Conservation (phyloP, 2,113 vertebrate species). For the Hucho hucho region DNA sequence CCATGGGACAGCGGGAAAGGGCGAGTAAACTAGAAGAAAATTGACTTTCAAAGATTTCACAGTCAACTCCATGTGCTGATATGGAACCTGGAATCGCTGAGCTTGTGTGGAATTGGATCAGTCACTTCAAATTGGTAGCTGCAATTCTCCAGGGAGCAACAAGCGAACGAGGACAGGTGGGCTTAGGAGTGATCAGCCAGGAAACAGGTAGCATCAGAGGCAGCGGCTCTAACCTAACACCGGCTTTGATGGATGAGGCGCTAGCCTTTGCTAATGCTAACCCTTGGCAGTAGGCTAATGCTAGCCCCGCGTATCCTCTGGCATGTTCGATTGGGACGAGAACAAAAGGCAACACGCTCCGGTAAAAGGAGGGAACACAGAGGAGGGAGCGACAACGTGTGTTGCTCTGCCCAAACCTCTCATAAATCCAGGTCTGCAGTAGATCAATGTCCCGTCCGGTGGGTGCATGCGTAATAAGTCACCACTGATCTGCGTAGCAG, state of each 20-base stretch:
- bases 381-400: not conserved
- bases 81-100: conserved; percentile 27
- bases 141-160: conserved; percentile 30
- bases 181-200: conserved; percentile 24
- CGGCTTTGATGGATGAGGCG: conserved; percentile 44
- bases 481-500: conserved; percentile 34
- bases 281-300: conserved; percentile 10
- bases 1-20: conserved; percentile 10
- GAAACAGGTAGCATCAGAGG: conserved; percentile 32
- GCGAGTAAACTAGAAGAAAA: conserved; percentile 27
- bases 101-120: conserved; percentile 42
- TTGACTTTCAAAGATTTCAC: conserved; percentile 39
- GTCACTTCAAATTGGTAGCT: conserved; percentile 46
- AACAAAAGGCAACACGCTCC: conserved; percentile 6
- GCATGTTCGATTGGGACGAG: conserved; percentile 17
- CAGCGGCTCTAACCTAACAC: conserved; percentile 20
- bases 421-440: conserved; percentile 39
- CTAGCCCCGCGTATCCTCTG: not conserved
- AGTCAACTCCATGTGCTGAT: conserved; percentile 27
- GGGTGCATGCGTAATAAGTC: conserved; percentile 42
- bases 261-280: conserved; percentile 37
- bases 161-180: conserved; percentile 1
- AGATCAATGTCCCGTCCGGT: conserved; percentile 39
- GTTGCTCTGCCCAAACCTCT: not conserved
- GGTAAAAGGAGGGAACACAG: not conserved